phyloP scores from a whole-genome alignment of 2,797 vertebrate genomes.

The Esox masquinongy region DNA sequence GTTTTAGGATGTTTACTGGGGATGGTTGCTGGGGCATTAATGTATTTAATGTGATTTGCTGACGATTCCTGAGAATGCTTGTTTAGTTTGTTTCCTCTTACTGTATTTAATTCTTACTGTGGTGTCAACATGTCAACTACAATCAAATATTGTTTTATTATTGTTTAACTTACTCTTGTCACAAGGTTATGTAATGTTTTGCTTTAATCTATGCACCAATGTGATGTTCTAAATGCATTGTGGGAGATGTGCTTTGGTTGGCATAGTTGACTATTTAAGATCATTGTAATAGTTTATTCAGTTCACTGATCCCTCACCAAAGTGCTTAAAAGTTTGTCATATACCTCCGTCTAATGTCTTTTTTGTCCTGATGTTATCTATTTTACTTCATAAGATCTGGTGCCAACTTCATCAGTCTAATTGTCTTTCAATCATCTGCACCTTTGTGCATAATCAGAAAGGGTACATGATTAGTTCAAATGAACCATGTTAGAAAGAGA shows the following conservation, averaged over 20 bases:
- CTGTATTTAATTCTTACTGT: constrained; percentile 46
- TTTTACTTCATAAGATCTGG: no score
- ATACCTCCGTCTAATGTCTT: neutral
- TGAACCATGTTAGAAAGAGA: no score
- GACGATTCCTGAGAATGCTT: constrained; percentile 74
- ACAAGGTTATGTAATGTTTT: neutral
- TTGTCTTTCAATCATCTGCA: no score
- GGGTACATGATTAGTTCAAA: no score
- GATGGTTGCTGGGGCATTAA: neutral
- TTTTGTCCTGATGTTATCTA: no score
- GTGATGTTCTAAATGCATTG: neutral
- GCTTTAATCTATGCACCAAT: neutral
- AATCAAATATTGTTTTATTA: constrained; percentile 23
- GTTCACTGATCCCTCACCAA: neutral
- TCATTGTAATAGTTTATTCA: neutral
- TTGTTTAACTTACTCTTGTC: constrained; percentile 36
- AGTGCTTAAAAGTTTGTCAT: neutral
- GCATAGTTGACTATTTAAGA: neutral
- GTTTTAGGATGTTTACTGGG: no score
- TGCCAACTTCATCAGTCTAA: no score
- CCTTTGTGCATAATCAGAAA: no score
- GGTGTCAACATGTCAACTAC: neutral
- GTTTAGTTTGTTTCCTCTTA: constrained; percentile 1
- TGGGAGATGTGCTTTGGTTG: neutral
- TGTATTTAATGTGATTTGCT: constrained; percentile 44